Evolutionary conservation across 1,140 invertebrate species (phyloP), one percentile per base, ranked within the genome.

Genomic region (Drusus annulatus): DNA sequence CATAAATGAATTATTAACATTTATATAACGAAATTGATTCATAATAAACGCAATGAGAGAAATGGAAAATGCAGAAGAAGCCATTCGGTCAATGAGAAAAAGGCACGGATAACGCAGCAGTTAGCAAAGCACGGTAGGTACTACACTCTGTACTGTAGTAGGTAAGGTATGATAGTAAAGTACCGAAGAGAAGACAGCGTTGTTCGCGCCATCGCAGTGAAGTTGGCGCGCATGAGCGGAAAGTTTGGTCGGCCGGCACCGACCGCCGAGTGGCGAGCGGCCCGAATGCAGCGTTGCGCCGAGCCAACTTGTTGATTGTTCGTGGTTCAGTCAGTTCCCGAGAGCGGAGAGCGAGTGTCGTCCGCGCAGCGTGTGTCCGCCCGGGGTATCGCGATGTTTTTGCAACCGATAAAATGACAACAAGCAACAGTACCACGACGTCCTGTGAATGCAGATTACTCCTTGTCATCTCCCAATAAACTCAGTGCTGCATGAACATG

Each of bases 291-390:
- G 52, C 71, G 75, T 23, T 54, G 52, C 52, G 56, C 25, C 52
- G 73, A 45, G 25, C 58, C 60, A 62, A 76, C 75, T 76, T 76
- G 75, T 76, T 76, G 75, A 76, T 58, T 51, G 68, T 69, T 69
- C 60, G 23, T 10, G 68, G 4, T 60, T 58, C 75, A 76, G 73
- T 63, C 75, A 63, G 75, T 76, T 65, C 16, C 56, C 75, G 75
- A 21, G 6, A 51, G 75, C 28, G 56, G 56, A 63, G 31, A 31
- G 71, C 45, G 58, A 50, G 56, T 23, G 60, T 65, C 16, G 60
- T 62, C 21, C 56, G 75, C 58, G 75, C 6, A 45, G 75, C 75
- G 56, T 23, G 56, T 58, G 71, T 25, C 71, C 28, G 16, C 25
- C 13, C 36, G 56, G 28, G n/a, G 58, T 76, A 62, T 45, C 75